These are phyloP conservation scores for Oreortyx pictus DNA, from an alignment of 2,797 vertebrate species.

Conservation along the genomic window DNA sequence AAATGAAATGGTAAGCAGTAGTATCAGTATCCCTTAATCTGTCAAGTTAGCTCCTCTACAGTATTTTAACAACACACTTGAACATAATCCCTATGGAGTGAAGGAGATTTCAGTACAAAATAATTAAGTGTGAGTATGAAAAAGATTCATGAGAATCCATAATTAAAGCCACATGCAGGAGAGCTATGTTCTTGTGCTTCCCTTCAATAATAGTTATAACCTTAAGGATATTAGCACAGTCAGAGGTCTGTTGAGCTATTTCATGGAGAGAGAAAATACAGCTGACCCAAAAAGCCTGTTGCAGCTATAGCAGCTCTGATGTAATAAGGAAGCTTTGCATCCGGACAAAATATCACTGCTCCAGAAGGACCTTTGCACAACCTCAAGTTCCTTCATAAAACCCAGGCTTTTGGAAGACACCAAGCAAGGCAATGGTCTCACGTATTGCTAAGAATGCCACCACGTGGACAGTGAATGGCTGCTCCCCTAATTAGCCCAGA, in stretches of 20 bases:
- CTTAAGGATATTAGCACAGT: conserved; percentile 57
- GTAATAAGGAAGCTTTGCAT: not conserved
- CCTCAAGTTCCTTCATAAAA: not conserved
- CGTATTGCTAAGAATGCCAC: not conserved
- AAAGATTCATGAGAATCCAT: conserved; percentile 46
- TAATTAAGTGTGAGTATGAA: conserved; percentile 44
- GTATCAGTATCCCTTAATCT: not conserved
- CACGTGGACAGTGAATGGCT: not conserved
- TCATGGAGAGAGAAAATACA: not conserved
- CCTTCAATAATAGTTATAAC: conserved; percentile 63
- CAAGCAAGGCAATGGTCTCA: not conserved
- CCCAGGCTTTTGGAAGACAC: not conserved
- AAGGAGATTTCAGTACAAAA: conserved; percentile 37
- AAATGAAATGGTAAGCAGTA: conserved; percentile 22
- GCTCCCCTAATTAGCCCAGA: not conserved
- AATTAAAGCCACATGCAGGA: conserved; percentile 66
- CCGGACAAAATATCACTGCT: not conserved
- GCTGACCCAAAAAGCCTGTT: not conserved
- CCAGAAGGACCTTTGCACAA: not conserved
- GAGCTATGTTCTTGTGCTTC: conserved; percentile 44
- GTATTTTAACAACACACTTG: not conserved
- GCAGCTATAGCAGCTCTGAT: not conserved
- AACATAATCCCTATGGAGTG: not conserved
- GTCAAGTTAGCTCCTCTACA: not conserved
- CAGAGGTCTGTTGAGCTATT: conserved; percentile 44